Evolutionary conservation across 2,888 invertebrate genomes (phyloP).

Genomic region (Oeneis ivallda): DNA sequence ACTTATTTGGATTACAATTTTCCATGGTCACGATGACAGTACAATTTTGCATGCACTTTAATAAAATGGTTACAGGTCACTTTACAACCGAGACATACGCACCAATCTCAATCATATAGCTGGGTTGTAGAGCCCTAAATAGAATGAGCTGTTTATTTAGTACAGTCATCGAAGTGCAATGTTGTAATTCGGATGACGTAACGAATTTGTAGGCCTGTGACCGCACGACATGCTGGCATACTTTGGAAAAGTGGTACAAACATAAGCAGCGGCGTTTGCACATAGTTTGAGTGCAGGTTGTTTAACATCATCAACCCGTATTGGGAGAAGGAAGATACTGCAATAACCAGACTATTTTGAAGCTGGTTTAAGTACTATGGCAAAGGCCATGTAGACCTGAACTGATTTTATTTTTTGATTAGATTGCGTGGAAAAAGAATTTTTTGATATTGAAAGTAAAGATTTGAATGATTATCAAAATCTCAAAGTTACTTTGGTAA

Average conservation of each 20-base stretch:
- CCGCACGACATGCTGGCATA: constrained; percentile 55
- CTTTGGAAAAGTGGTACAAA: constrained; percentile 50
- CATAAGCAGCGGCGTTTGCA: constrained; percentile 23
- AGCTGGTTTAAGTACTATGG: too few relatives aligned
- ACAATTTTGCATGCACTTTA: constrained; percentile 45
- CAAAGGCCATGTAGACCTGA: too few relatives aligned
- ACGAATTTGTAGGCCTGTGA: constrained; percentile 49
- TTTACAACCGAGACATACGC: constrained; percentile 45
- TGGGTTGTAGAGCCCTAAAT: constrained; percentile 36
- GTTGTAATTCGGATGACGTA: constrained; percentile 62
- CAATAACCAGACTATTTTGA: too few relatives aligned
- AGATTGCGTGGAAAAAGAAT: too few relatives aligned
- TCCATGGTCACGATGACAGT: constrained; percentile 37
- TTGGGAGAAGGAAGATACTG: background rate
- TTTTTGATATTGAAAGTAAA: too few relatives aligned
- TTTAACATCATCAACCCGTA: background rate
- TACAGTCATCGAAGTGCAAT: constrained; percentile 42
- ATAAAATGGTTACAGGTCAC: constrained; percentile 41
- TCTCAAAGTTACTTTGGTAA: too few relatives aligned
- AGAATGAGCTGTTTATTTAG: constrained; percentile 26
- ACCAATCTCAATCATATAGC: constrained; percentile 29
- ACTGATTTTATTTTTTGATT: too few relatives aligned
- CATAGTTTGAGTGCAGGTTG: constrained; percentile 11
- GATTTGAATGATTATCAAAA: too few relatives aligned
- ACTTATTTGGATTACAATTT: constrained; percentile 11